Base-by-base conservation (phyloP, 2,888 invertebrate genomes). In the Brenthis hecate region DNA sequence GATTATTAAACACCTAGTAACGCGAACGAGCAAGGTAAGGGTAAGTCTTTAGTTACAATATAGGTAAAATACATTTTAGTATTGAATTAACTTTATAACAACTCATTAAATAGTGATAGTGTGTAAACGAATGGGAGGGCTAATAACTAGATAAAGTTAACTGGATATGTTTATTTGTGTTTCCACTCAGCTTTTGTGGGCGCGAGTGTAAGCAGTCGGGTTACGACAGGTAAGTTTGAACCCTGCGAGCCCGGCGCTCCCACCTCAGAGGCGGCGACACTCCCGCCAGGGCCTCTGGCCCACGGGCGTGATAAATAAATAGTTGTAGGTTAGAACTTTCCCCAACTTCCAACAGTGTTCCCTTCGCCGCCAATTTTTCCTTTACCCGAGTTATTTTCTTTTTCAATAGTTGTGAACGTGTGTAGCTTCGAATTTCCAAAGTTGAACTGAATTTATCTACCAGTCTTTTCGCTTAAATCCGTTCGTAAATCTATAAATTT, bases 241-340 rank as follows among this genome's bases (percentile, higher is more conserved):
- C 23, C 47, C 47, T 58, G 8, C 36, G 36, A 43, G 36, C 11
- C 28, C 11, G 36, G 36, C 36, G 1, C 19, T 19, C 19, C 19
- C 19, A 19, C 19, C 19, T 1, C 36, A 8, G 28, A 28, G 28
- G 28, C 5, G 28, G 36, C 36, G 36, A 36, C 36, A 36, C 36
- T 8, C 36, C 36, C 36, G 36, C 36, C 11, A 43, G 11, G 36
- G 36, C 2, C 36, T 43, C 36, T 1, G 60, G 82, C 86, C 86
- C 85, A 79, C 79, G 77, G 85, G 88, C 80, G 81, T 81, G 82
- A 88, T 88, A 89, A 88, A 89, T 89, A 89, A 88, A 88, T 87
- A 88, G 85, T 85, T 83, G 83, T 78, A 81, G 83, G 82, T 82
- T 77, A 83, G 80, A 86, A 85, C 82, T 85, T 83, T 80, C 78